Evolutionary conservation across 2,888 invertebrate genomes (phyloP).

Genomic region (Plagiodera versicolora): DNA sequence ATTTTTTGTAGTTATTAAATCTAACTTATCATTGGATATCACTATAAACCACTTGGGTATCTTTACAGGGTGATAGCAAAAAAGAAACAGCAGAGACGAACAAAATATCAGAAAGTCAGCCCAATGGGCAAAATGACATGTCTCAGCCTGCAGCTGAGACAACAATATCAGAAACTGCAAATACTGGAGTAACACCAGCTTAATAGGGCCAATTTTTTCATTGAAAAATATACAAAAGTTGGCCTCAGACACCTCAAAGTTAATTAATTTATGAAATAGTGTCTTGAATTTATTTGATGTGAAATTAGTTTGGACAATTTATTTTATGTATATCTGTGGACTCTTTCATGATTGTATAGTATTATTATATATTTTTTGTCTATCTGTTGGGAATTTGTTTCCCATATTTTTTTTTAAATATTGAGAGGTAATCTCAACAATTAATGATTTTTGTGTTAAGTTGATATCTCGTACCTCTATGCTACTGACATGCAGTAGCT

Average conservation of each 20-base stretch:
- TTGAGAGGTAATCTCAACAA: slow-evolving; percentile 20
- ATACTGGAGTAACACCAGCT: slow-evolving; percentile 44
- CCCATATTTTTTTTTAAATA: background rate
- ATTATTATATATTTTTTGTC: slow-evolving; percentile 18
- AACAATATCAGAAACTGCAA: slow-evolving; percentile 43
- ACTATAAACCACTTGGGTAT: slow-evolving; percentile 48
- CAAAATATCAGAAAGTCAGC: slow-evolving; percentile 47
- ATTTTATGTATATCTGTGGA: slow-evolving; percentile 26
- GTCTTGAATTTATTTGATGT: slow-evolving; percentile 22
- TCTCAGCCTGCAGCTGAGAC: slow-evolving; percentile 43
- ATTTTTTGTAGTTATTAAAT: slow-evolving; percentile 27
- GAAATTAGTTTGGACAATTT: slow-evolving; percentile 22
- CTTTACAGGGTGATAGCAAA: slow-evolving; percentile 59
- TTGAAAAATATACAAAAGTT: slow-evolving; percentile 5
- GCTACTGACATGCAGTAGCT: slow-evolving; percentile 18
- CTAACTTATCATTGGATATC: slow-evolving; percentile 5
- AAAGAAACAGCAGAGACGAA: slow-evolving; percentile 53
- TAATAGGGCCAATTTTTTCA: slow-evolving; percentile 25
- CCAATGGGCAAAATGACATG: slow-evolving; percentile 38
- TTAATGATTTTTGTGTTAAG: slow-evolving; percentile 19
- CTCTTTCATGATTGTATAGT: slow-evolving; percentile 31
- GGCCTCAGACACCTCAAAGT: slow-evolving; percentile 19
- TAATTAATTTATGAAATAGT: slow-evolving; percentile 11
- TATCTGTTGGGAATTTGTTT: slow-evolving; percentile 14
- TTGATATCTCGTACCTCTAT: slow-evolving; percentile 26